A percentile compares a stretch with the other conserved stretches of the same genome.
Evolutionary conservation across 2,113 vertebrate genomes (phyloP).

Genomic region (Murina feae): DNA sequence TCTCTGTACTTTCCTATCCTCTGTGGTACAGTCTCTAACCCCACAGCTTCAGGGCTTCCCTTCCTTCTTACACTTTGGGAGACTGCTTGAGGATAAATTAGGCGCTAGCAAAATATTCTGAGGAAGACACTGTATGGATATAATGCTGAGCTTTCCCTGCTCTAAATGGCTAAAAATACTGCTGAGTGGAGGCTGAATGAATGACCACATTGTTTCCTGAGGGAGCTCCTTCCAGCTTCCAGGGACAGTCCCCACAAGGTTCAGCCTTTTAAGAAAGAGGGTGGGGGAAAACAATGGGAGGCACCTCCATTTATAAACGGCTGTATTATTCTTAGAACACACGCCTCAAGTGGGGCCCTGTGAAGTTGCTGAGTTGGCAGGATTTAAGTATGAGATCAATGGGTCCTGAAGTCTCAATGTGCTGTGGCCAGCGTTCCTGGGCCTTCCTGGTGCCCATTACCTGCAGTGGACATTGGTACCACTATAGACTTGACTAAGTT

Average conservation of each 20-base stretch:
- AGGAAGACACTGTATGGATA: not conserved
- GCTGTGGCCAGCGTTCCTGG: not conserved
- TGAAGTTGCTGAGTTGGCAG: not conserved
- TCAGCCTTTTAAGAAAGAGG: not conserved
- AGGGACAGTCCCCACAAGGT: rapidly evolving
- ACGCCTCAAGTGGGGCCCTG: rapidly evolving
- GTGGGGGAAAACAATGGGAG: not conserved
- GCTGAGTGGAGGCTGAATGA: not conserved
- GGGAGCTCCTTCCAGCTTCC: not conserved
- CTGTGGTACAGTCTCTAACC: rapidly evolving
- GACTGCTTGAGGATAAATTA: not conserved
- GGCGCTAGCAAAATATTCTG: not conserved
- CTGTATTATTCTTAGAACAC: not conserved
- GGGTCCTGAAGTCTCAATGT: rapidly evolving
- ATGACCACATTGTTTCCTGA: not conserved
- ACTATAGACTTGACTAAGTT: not conserved
- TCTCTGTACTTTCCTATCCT: rapidly evolving
- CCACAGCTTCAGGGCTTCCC: rapidly evolving
- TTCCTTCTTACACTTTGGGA: not conserved
- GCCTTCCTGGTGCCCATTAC: not conserved
- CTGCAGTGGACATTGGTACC: rapidly evolving
- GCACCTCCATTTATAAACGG: slow-evolving; percentile 15
- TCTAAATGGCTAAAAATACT: not conserved
- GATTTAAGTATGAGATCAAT: not conserved
- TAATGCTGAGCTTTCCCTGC: rapidly evolving